Evolutionary conservation across 2,888 invertebrate genomes (phyloP).

Genomic region (Thalpophila matura): DNA sequence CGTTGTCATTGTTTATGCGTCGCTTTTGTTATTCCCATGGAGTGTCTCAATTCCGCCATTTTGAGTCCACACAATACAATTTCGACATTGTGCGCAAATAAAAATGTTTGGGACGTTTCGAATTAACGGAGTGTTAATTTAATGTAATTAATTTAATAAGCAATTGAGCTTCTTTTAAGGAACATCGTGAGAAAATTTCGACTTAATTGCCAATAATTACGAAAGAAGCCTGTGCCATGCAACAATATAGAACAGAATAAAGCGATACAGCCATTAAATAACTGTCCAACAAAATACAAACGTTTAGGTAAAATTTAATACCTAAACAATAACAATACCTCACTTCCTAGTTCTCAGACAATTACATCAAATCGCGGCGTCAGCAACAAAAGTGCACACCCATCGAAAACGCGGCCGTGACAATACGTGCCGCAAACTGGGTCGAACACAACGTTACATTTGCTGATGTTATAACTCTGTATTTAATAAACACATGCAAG

Average conservation of each 20-base stretch:
- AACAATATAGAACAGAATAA: too few relatives aligned
- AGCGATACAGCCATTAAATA: too few relatives aligned
- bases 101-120: constrained; percentile 20
- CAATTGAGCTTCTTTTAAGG: not conserved
- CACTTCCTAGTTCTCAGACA: constrained; percentile 45
- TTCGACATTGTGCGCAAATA: constrained; percentile 35
- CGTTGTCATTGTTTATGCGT: constrained; percentile 39
- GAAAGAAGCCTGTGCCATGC: too few relatives aligned
- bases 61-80: constrained; percentile 30
- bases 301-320: not conserved
- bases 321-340: constrained; percentile 7
- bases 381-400: constrained; percentile 38
- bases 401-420: constrained; percentile 40
- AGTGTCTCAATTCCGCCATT: constrained; percentile 31
- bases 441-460: constrained; percentile 38
- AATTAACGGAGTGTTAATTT: constrained; percentile 10
- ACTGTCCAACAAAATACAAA: not conserved
- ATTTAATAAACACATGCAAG: constrained; percentile 45
- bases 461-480: constrained; percentile 33
- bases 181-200: not conserved
- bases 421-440: constrained; percentile 54
- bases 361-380: constrained; percentile 3
- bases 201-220: not conserved
- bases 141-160: not conserved
- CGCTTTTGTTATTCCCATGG: constrained; percentile 35